Evolutionary conservation across 2,888 invertebrate species (phyloP).

Genomic region (Bugulina stolonifera): DNA sequence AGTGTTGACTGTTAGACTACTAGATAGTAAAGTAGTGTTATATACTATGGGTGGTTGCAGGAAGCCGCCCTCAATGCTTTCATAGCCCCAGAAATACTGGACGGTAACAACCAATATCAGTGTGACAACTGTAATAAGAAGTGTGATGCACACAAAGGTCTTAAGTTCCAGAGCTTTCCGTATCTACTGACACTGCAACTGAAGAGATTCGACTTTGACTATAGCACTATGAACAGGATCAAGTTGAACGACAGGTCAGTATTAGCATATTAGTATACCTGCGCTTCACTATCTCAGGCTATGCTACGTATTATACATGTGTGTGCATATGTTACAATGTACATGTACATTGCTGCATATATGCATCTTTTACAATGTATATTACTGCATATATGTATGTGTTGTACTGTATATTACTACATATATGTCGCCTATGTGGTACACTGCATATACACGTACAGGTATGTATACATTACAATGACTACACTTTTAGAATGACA

Average conservation of each 20-base stretch:
- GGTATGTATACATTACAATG: too few relatives aligned
- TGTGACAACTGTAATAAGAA: conserved; percentile 80
- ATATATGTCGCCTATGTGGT: too few relatives aligned
- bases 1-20: too few relatives aligned
- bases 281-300: too few relatives aligned
- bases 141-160: conserved; percentile 81
- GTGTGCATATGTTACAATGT: too few relatives aligned
- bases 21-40: too few relatives aligned
- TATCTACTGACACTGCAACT: conserved; percentile 79
- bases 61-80: conserved; percentile 78
- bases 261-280: not conserved
- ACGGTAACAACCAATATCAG: conserved; percentile 77
- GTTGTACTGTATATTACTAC: too few relatives aligned
- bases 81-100: conserved; percentile 74
- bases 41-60: conserved; percentile 52
- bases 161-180: conserved; percentile 78
- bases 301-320: too few relatives aligned
- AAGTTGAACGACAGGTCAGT: conserved; percentile 68
- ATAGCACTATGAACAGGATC: conserved; percentile 73
- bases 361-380: too few relatives aligned
- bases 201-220: conserved; percentile 84
- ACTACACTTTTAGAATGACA: conserved; percentile 67
- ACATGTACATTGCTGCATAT: too few relatives aligned
- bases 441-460: too few relatives aligned
- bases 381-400: too few relatives aligned